Percentiles rank a stretch among this genome's conserved stretches.
Conservation (phyloP, 1,140 invertebrate genomes). For the Pantala flavescens region DNA sequence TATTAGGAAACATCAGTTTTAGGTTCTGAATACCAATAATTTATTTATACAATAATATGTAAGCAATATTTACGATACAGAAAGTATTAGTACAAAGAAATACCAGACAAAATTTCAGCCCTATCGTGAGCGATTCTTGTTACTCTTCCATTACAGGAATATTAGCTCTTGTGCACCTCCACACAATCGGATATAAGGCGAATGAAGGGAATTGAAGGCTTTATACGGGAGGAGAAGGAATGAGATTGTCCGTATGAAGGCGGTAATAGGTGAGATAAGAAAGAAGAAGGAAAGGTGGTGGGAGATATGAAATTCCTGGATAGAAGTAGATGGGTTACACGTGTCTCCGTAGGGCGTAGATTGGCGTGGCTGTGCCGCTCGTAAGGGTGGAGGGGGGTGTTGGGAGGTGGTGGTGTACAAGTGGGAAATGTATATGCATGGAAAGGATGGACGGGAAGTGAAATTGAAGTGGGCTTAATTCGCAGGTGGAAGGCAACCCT, state of each 20-base stretch:
- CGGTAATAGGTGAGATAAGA: neutral
- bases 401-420: neutral
- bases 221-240: no score
- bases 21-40: no score
- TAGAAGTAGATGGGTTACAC: neutral
- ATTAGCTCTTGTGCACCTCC: no score
- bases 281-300: neutral
- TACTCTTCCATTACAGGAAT: no score
- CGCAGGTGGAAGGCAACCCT: neutral
- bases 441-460: neutral
- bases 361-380: neutral
- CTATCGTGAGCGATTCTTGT: no score
- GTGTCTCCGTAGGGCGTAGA: neutral
- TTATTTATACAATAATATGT: no score
- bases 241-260: neutral
- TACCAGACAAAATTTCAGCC: no score
- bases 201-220: no score
- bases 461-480: neutral
- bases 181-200: no score
- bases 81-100: no score
- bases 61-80: no score
- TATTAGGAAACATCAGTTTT: no score
- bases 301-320: neutral
- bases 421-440: neutral
- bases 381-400: neutral